phyloP scores from a whole-genome alignment of 2,888 invertebrate species.

The Dermolepida albohirtum region DNA sequence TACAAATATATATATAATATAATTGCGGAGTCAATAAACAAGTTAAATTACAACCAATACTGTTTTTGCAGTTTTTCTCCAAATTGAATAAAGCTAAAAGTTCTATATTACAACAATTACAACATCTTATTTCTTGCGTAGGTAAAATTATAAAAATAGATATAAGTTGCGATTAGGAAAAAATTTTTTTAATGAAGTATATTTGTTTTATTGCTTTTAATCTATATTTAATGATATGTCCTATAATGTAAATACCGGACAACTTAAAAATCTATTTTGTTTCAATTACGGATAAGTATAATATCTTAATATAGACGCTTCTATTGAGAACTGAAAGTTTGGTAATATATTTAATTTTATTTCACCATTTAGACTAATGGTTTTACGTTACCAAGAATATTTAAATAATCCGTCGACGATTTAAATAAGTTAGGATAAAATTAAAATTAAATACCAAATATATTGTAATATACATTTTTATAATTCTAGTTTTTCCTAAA shows the following conservation, averaged over 20 bases:
- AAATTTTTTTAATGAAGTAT: background rate
- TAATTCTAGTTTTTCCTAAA: conserved; percentile 16
- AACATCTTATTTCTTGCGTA: no score
- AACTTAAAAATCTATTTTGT: background rate
- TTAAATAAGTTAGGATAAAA: background rate
- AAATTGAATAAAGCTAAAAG: no score
- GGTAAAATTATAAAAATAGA: no score
- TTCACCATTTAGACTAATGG: background rate
- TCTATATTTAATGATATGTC: conserved; percentile 32
- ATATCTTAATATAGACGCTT: conserved; percentile 26
- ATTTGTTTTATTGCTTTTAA: conserved; percentile 28
- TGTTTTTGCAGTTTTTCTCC: no score
- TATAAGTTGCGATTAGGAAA: background rate
- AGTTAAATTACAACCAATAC: no score
- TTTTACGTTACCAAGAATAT: background rate
- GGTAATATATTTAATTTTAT: conserved; percentile 5
- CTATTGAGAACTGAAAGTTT: background rate
- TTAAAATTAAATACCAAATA: conserved; percentile 7
- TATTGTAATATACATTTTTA: background rate
- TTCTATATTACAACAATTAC: no score
- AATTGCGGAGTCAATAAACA: no score
- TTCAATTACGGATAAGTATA: background rate
- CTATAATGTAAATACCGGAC: conserved; percentile 7
- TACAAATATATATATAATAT: no score
- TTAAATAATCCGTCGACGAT: background rate